phyloP scores from a whole-genome alignment of 2,888 invertebrate genomes.

The Drosophila lacicola region DNA sequence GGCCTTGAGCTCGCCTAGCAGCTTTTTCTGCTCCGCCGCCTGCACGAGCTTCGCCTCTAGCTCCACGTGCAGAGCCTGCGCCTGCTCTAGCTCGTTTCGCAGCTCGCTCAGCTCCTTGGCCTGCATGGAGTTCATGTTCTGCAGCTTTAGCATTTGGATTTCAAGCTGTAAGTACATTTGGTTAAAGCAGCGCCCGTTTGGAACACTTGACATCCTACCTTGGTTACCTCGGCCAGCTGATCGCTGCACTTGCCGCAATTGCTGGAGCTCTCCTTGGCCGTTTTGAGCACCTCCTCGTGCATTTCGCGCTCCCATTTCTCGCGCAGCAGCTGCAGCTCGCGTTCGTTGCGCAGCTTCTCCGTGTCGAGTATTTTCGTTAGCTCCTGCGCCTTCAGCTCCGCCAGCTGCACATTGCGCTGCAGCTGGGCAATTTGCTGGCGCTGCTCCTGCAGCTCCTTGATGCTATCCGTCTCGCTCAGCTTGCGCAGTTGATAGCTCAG shows the following conservation, averaged over 20 bases:
- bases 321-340: constrained; percentile 72
- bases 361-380: constrained; percentile 86
- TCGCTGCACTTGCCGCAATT: constrained; percentile 82
- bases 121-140: constrained; percentile 74
- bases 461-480: constrained; percentile 86
- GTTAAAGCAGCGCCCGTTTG: background rate
- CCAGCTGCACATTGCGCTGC: constrained; percentile 84
- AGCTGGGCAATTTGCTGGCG: constrained; percentile 87
- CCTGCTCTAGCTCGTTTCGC: constrained; percentile 79
- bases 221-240: constrained; percentile 78
- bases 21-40: constrained; percentile 87
- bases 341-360: constrained; percentile 85
- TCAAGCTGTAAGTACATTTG: constrained; percentile 72
- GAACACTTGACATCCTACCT: constrained; percentile 60
- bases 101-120: constrained; percentile 79
- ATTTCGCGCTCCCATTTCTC: constrained; percentile 76
- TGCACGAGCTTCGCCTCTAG: constrained; percentile 83
- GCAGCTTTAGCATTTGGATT: constrained; percentile 82
- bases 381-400: constrained; percentile 82
- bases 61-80: constrained; percentile 77
- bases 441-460: constrained; percentile 86
- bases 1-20: constrained; percentile 87
- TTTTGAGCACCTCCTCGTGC: constrained; percentile 45
- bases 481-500: constrained; percentile 87
- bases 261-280: constrained; percentile 60